Evolutionary conservation across 2,113 vertebrate genomes (phyloP).

Genomic region (Brachypteracias leptosomus): DNA sequence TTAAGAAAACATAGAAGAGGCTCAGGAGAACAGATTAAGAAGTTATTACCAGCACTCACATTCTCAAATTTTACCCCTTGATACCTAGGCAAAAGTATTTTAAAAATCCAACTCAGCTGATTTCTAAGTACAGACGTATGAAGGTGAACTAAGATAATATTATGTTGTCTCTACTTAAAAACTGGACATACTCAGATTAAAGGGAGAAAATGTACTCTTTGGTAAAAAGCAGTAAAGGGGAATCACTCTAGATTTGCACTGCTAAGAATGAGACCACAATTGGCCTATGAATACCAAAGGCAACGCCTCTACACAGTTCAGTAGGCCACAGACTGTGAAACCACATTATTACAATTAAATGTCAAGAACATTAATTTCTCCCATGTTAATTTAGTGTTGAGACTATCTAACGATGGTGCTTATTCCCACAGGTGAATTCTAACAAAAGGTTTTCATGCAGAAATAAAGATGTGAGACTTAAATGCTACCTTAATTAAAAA

Average conservation of each 20-base stretch:
- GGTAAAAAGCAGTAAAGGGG: background rate
- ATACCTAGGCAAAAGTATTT: background rate
- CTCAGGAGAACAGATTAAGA: background rate
- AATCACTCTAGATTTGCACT: background rate
- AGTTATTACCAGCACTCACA: background rate
- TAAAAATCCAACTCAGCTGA: background rate
- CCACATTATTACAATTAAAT: background rate
- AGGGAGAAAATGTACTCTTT: background rate
- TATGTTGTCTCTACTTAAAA: background rate
- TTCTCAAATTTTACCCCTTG: background rate
- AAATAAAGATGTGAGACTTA: background rate
- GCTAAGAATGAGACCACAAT: background rate
- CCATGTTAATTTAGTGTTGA: background rate
- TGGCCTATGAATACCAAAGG: background rate
- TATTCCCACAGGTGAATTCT: background rate
- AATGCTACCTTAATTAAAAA: background rate
- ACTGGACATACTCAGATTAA: background rate
- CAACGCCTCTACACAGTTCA: background rate
- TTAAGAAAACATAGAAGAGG: background rate
- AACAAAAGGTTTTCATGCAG: background rate
- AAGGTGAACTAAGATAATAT: background rate
- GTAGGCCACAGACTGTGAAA: background rate
- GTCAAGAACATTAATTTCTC: background rate
- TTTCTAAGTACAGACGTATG: background rate
- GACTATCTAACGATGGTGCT: background rate